These are phyloP conservation scores for Troides aeacus DNA, from an alignment of 2,888 invertebrate genomes.

Conservation along the genomic window DNA sequence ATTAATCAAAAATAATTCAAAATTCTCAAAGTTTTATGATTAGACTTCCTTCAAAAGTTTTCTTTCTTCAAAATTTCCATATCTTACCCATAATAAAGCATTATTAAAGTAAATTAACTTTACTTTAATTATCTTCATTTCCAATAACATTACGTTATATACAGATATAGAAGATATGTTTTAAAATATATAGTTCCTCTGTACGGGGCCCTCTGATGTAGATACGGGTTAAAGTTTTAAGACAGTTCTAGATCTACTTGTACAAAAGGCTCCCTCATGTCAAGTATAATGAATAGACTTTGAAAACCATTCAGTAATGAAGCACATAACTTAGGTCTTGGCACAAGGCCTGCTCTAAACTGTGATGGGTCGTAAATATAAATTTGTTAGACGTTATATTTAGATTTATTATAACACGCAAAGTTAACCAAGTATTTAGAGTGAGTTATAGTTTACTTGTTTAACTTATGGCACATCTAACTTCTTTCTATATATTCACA, in stretches of 20 bases:
- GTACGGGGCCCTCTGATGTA: not conserved
- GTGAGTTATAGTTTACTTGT: no score
- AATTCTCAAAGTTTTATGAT: not conserved
- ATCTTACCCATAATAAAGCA: not conserved
- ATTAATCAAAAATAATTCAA: not conserved
- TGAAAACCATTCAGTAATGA: slow-evolving; percentile 23
- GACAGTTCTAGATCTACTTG: not conserved
- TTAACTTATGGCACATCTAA: no score
- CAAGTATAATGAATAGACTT: slow-evolving; percentile 20
- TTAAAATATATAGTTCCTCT: not conserved
- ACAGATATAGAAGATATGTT: not conserved
- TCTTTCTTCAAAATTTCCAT: not conserved
- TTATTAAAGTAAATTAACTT: no score
- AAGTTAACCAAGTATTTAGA: no score
- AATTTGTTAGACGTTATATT: slow-evolving; percentile 17
- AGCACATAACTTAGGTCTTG: slow-evolving; percentile 26
- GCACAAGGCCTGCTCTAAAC: not conserved
- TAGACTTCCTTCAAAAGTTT: not conserved
- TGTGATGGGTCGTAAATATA: slow-evolving; percentile 13
- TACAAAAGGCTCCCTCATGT: not conserved
- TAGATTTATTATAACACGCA: not conserved
- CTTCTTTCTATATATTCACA: no score
- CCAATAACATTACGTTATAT: no score
- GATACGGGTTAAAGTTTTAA: slow-evolving; percentile 1
- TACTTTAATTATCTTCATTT: no score